Base-by-base conservation (phyloP, 1,140 invertebrate species). In the Coptotermes formosanus region DNA sequence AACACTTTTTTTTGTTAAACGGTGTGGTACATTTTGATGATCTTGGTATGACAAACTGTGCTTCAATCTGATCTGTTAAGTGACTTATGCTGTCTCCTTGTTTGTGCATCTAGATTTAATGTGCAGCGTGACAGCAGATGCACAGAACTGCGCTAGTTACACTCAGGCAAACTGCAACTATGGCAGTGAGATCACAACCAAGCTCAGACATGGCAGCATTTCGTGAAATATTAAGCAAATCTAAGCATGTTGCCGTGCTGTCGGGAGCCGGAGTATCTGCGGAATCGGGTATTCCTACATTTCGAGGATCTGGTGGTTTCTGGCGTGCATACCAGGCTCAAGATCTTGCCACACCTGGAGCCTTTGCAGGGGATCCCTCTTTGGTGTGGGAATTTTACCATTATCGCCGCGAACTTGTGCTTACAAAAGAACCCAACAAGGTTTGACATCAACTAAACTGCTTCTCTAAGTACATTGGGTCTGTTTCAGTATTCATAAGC, bases 311-410 rank as follows among this genome's bases (percentile, higher is more conserved):
- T 82, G 95, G 95, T 30, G 96, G 96, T 43, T 94, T 94, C 82
- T 97, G 96, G 96, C 92, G 96, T 88, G 95, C 92, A 88, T 96
- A 94, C 90, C 91, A 93, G 88, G 94, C 95, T 30, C 90, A 93
- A 89, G 91, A 92, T 89, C 90, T 96, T 44, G 95, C 95, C 4
- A 94, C 94, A 69, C 94, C 94, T 25, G 89, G 91, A 89, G 95
- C 95, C 45, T 96, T 96, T 90, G 88, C 88, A 48, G 89, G 90
- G 44, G 93, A 95, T 90, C 95, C 95, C 3, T 95, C 94, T 4
- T 90, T 96, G 55, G 95, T 96, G 8, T 96, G 95, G 95, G 95
- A 96, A 90, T 96, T 96, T 90, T 96, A 96, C 89, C 94, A 95
- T 89, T 95, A 96, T 88, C 91, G 95, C 82, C 90, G 95, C 87